Conservation (phyloP, 2,888 invertebrate genomes). For the Amiota minor region DNA sequence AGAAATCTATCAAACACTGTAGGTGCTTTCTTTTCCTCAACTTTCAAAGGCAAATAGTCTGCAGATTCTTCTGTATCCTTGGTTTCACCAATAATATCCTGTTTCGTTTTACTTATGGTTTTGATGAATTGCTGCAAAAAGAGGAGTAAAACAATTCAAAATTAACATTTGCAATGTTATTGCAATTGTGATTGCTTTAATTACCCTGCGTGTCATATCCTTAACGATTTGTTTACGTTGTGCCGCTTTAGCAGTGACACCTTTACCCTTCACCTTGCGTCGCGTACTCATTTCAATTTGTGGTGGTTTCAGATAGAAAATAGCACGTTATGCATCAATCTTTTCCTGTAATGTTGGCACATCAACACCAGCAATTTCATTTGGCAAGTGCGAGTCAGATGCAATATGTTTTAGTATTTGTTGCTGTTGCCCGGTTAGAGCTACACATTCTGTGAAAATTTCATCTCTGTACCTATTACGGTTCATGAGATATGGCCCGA, state of each 20-base stretch:
- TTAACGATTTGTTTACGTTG: slow-evolving; percentile 85
- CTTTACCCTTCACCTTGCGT: slow-evolving; percentile 84
- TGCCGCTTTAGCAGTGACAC: slow-evolving; percentile 82
- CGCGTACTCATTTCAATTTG: slow-evolving; percentile 84
- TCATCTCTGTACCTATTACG: too few species aligned
- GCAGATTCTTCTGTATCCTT: slow-evolving; percentile 54
- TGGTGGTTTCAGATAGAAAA: slow-evolving; percentile 85
- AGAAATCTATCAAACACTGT: slow-evolving; percentile 82
- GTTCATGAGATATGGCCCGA: too few species aligned
- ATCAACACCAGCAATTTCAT: slow-evolving; percentile 87
- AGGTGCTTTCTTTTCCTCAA: slow-evolving; percentile 38
- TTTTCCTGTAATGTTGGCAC: slow-evolving; percentile 84
- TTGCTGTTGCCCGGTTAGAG: too few species aligned
- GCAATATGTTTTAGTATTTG: too few species aligned
- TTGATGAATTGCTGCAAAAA: slow-evolving; percentile 76
- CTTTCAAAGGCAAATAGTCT: slow-evolving; percentile 55
- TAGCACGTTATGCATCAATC: slow-evolving; percentile 82
- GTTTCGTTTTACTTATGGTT: slow-evolving; percentile 73
- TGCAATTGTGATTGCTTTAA: slow-evolving; percentile 40
- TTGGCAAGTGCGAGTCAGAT: slow-evolving; percentile 88
- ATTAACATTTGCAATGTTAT: background rate
- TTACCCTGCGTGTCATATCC: slow-evolving; percentile 79
- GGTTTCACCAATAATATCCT: slow-evolving; percentile 63
- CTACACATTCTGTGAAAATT: too few species aligned
- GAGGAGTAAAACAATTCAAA: background rate